Percentiles rank a stretch among this genome's conserved stretches.
phyloP scores from a whole-genome alignment of 2,888 invertebrate species.

The Cylloceria caligata region DNA sequence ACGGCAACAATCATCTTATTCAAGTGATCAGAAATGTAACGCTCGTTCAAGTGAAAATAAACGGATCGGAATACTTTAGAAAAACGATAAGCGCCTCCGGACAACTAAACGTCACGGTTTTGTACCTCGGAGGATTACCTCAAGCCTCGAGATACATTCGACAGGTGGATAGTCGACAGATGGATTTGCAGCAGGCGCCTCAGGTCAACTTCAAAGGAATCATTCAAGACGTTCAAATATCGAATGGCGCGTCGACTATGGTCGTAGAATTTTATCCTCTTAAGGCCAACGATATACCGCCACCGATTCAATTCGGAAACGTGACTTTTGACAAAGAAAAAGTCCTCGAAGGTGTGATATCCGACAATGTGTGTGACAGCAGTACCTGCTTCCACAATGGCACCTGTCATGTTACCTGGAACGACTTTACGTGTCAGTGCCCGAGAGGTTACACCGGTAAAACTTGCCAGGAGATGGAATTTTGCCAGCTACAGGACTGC shows the following conservation, averaged over 20 bases:
- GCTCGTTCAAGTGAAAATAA: constrained; percentile 93
- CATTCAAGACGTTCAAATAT: constrained; percentile 96
- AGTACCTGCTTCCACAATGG: constrained; percentile 94
- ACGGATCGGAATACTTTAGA: constrained; percentile 95
- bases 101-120: constrained; percentile 90
- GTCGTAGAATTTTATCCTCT: constrained; percentile 93
- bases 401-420: constrained; percentile 94
- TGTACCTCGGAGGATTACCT: constrained; percentile 93
- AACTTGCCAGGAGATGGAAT: constrained; percentile 95
- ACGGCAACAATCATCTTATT: constrained; percentile 95
- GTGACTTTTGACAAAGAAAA: constrained; percentile 89
- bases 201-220: constrained; percentile 92
- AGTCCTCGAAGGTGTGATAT: constrained; percentile 92
- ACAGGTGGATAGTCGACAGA: constrained; percentile 83
- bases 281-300: constrained; percentile 86
- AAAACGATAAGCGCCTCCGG: constrained; percentile 94
- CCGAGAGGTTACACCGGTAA: constrained; percentile 96
- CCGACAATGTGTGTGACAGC: constrained; percentile 93
- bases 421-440: constrained; percentile 95
- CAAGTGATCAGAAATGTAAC: constrained; percentile 93
- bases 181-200: constrained; percentile 75
- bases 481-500: constrained; percentile 94
- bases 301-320: constrained; percentile 90
- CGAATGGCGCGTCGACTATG: constrained; percentile 91
- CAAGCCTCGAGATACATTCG: constrained; percentile 85